Percentiles rank a stretch among this genome's conserved stretches.
These are phyloP conservation scores for Heliconius hewitsoni DNA, from an alignment of 1,140 invertebrate genomes.

Conservation along the genomic window DNA sequence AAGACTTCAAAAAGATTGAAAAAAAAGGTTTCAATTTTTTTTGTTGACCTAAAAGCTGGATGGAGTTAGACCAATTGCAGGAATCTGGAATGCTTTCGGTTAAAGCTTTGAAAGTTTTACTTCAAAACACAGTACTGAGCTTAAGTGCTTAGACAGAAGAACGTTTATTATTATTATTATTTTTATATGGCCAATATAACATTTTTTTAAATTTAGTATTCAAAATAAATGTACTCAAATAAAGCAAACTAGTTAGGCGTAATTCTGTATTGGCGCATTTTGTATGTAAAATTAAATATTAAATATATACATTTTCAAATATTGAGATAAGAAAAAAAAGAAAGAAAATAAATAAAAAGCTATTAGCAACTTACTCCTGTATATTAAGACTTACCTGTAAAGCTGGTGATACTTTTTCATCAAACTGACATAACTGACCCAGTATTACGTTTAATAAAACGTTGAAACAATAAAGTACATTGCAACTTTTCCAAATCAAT, in stretches of 20 bases:
- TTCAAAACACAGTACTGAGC: not conserved
- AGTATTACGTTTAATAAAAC: not conserved
- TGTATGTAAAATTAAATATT: no score
- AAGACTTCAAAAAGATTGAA: not conserved
- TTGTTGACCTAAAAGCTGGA: conserved; percentile 12
- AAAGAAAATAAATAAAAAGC: no score
- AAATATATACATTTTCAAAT: no score
- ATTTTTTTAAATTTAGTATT: no score
- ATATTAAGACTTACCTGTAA: no score
- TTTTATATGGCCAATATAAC: not conserved
- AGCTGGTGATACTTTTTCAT: not conserved
- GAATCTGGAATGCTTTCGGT: conserved; percentile 14
- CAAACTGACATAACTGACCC: not conserved
- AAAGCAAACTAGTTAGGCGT: no score
- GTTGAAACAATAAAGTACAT: conserved; percentile 18
- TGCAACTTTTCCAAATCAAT: conserved; percentile 53
- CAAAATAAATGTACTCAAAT: no score
- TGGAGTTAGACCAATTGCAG: conserved; percentile 32
- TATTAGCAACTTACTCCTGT: no score
- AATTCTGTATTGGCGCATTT: no score
- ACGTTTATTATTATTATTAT: not conserved
- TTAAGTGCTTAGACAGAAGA: not conserved
- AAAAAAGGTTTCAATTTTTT: not conserved
- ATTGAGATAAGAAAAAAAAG: no score
- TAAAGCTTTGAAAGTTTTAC: not conserved